phyloP scores from a whole-genome alignment of 1,140 invertebrate genomes.

The Asobara japonica region DNA sequence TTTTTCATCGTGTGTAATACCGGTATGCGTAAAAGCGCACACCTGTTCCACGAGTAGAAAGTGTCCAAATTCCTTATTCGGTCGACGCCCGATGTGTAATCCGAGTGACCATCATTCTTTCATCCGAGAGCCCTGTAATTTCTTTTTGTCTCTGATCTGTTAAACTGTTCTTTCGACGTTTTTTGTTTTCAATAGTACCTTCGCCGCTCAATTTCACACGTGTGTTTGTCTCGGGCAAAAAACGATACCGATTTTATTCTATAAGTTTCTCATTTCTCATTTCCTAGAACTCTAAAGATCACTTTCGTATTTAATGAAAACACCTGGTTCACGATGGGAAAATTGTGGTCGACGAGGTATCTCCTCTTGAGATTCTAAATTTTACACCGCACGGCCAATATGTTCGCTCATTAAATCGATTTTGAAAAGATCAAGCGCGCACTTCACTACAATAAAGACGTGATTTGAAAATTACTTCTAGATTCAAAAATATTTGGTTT shows the following conservation, averaged over 20 bases:
- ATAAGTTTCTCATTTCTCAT: neutral
- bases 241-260: neutral
- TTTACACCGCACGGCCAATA: neutral
- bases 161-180: slow-evolving; percentile 23
- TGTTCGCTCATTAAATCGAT: neutral
- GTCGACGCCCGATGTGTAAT: slow-evolving; percentile 16
- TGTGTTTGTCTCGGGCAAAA: neutral
- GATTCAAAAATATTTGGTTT: too few relatives aligned
- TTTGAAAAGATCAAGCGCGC: neutral
- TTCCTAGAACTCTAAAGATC: neutral
- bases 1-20: slow-evolving; percentile 13
- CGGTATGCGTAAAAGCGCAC: slow-evolving; percentile 12
- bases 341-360: neutral
- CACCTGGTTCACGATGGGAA: neutral
- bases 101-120: slow-evolving; percentile 13
- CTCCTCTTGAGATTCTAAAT: neutral
- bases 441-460: too few relatives aligned
- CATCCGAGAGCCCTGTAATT: too few relatives aligned
- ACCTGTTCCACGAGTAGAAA: slow-evolving; percentile 56
- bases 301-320: slow-evolving; percentile 11
- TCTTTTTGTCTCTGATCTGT: neutral
- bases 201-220: neutral
- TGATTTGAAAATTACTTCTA: too few relatives aligned
- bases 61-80: slow-evolving; percentile 57
- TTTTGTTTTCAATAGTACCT: neutral